Base-by-base conservation (phyloP, 1,140 invertebrate species). In the Drosophila dunni region DNA sequence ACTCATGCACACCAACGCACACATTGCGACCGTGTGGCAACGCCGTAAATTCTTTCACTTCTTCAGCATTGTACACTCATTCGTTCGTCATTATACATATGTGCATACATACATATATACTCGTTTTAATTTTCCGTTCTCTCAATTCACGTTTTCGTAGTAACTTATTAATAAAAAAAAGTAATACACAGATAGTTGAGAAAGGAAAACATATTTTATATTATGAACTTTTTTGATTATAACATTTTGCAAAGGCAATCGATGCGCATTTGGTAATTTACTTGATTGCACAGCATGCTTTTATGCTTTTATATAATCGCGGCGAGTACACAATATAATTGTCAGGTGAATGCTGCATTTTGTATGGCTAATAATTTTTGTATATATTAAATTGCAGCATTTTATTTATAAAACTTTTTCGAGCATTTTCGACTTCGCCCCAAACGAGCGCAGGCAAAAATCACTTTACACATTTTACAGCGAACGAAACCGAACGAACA, bases 381-480 rank as follows among this genome's bases (percentile, higher is more conserved):
- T 62, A 40, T 56, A 69, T 69, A 62, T 62, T 74, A 17, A 75
- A 73, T 63, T 80, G 64, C 66, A 62, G 50, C 68, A 78, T 72
- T 78, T 80, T 78, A 90, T 75, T 82, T 78, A 90, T 82, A 77
- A 79, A 81, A 82, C 81, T 84, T 71, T 76, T 90, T 86, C 75
- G 67, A 90, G 79, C 86, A 86, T 76, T 86, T 90, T 90, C 86
- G 84, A 90, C 86, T 90, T 90, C 86, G 86, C 82, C 86, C 86
- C 46, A 80, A 90, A 80, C 79, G 81, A 81, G 75, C 73, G 48
- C 66, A 78, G 68, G 84, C 66, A 80, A 90, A 90, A 90, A 90
- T 90, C 88, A 80, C 88, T 90, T 90, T 86, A 86, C 88, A 82
- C 78, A 78, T 75, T 82, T 81, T 82, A 82, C 79, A 78, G 60